A percentile compares a stretch with the other conserved stretches of the same genome.
phyloP scores from a whole-genome alignment of 2,888 invertebrate genomes.

The Orthosia incerta region DNA sequence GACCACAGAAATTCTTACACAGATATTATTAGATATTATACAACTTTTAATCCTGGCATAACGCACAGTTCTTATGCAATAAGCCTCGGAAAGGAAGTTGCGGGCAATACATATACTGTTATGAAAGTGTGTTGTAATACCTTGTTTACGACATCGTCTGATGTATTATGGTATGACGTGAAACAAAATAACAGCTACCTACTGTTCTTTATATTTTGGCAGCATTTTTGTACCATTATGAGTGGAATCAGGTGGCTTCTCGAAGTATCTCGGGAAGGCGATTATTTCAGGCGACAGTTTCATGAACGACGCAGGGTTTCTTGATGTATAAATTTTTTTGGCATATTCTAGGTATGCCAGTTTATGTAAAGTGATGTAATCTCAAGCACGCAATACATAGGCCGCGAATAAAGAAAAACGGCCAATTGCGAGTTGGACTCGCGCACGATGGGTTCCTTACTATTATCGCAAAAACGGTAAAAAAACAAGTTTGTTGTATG shows the following conservation, averaged over 20 bases:
- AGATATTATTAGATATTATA: too few relatives aligned
- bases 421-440: too few relatives aligned
- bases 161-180: constrained; percentile 26
- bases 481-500: too few relatives aligned
- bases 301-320: neutral
- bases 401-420: neutral
- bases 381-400: neutral
- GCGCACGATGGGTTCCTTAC: too few relatives aligned
- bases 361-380: neutral
- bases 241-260: constrained; percentile 40
- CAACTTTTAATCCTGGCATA: too few relatives aligned
- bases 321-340: neutral
- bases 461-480: too few relatives aligned
- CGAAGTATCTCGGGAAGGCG: constrained; percentile 1
- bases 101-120: too few relatives aligned
- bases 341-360: too few relatives aligned
- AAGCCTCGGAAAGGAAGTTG: too few relatives aligned
- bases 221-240: constrained; percentile 4
- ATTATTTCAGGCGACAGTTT: constrained; percentile 33
- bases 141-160: constrained; percentile 28
- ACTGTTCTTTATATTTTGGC: constrained; percentile 15
- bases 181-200: constrained; percentile 19
- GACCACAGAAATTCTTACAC: too few relatives aligned
- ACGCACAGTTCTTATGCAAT: too few relatives aligned
- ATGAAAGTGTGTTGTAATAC: constrained; percentile 29